Evolutionary conservation across 2,888 invertebrate genomes (phyloP).

Genomic region (Diarsia mendica): DNA sequence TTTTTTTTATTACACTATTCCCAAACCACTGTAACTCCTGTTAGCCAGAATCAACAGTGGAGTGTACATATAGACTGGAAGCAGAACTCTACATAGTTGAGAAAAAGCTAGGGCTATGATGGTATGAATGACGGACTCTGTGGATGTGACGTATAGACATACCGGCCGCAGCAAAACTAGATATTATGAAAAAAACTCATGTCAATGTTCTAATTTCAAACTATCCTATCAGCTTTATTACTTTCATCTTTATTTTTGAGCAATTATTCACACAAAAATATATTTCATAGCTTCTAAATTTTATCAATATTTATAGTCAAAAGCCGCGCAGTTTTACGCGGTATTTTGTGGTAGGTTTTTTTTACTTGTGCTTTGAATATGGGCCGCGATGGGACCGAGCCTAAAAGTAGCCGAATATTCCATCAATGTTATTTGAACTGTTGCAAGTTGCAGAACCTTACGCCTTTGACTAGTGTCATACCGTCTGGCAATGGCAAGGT

Average conservation of each 20-base stretch:
- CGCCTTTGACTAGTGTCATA: slow-evolving; percentile 82
- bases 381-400: slow-evolving; percentile 85
- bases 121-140: neutral
- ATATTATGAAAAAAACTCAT: slow-evolving; percentile 38
- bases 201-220: slow-evolving; percentile 81
- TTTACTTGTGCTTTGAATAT: slow-evolving; percentile 75
- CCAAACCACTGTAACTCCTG: too few relatives aligned
- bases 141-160: slow-evolving; percentile 13
- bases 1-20: too few relatives aligned
- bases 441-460: slow-evolving; percentile 87
- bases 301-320: slow-evolving; percentile 67
- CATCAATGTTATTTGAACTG: slow-evolving; percentile 88
- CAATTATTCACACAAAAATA: slow-evolving; percentile 75
- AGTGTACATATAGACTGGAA: neutral
- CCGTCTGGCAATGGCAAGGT: slow-evolving; percentile 87
- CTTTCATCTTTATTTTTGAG: slow-evolving; percentile 75
- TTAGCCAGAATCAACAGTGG: too few relatives aligned
- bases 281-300: slow-evolving; percentile 70
- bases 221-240: slow-evolving; percentile 38
- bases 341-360: slow-evolving; percentile 72
- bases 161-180: slow-evolving; percentile 32
- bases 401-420: slow-evolving; percentile 85
- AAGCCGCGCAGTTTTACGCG: slow-evolving; percentile 66
- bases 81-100: neutral
- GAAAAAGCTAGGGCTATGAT: neutral